phyloP scores from a whole-genome alignment of 2,797 vertebrate genomes.

The Myotis daubentonii region DNA sequence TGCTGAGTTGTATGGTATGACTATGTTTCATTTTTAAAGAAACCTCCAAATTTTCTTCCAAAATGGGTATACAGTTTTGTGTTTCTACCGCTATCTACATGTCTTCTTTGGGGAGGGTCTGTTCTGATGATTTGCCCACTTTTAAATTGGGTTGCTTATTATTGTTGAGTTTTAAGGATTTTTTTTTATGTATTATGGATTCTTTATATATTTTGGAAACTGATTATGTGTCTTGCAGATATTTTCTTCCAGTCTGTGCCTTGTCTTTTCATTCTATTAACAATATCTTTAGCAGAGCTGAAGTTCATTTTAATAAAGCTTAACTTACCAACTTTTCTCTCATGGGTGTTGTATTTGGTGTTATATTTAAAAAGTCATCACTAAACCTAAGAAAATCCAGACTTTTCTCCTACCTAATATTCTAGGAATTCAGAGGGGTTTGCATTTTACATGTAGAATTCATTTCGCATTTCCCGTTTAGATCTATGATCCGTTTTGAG shows the following conservation, averaged over 20 bases:
- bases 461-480: slow-evolving; percentile 2
- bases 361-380: slow-evolving; percentile 11
- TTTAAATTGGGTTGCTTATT: not conserved
- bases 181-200: not conserved
- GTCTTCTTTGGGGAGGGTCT: not conserved
- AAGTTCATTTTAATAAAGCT: slow-evolving; percentile 10
- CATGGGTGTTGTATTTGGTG: not conserved
- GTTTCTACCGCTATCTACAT: not conserved
- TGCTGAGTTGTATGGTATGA: not conserved
- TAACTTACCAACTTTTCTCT: not conserved
- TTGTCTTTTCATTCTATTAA: slow-evolving; percentile 33
- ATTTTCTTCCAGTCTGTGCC: not conserved
- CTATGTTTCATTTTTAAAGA: not conserved
- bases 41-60: not conserved
- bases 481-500: not conserved
- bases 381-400: not conserved
- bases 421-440: not conserved
- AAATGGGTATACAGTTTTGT: not conserved
- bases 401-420: not conserved
- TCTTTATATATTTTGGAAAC: not conserved
- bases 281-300: not conserved
- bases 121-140: not conserved
- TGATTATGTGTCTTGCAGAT: not conserved
- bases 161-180: not conserved
- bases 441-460: slow-evolving; percentile 33